Base-by-base conservation (phyloP, 2,113 vertebrate species). In the Chaetodon auriga region DNA sequence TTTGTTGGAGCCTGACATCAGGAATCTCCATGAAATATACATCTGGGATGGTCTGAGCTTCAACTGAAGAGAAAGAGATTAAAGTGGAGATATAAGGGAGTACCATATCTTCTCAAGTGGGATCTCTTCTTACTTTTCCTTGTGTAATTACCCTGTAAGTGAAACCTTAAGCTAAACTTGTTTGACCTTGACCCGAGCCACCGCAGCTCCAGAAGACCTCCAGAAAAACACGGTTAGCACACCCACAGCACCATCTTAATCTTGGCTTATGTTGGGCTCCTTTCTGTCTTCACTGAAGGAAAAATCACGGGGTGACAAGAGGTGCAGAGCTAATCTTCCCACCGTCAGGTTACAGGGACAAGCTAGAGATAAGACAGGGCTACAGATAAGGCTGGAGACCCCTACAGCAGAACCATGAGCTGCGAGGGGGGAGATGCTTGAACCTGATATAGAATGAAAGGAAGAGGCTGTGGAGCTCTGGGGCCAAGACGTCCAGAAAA, bases 261-360 rank as follows among this genome's bases (percentile, higher is more conserved):
- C 85, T 80, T 55, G 69, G 68, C 54, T 87, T 86, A 80, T 68
- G 78, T 73, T 53, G 68, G 78, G 54, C 82, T 73, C 41, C 61
- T 91, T 92, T 91, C 78, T 85, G 61, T 89, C 83, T 82, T 84
- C 53, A 71, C 35, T 63, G 61, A 87, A 80, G 68, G 80, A 79
- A 90, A 93, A 93, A 90, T 84, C 77, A 49, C 78, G 69, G 79
- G 62, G 75, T 86, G 89, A 91, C 88, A 90, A 88, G 74, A 87
- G 83, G 71, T 80, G 45, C 69, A 80, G 60, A 81, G 91, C 86
- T 94, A 93, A 95, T 94, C 93, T 93, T 89, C 68, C 81, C 53
- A 21, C 82, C 89, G 92, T 93, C 84, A 87, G 91, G 87, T 85
- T 93, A 84, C 87, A 90, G 90, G 90, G 89, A 93, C 89, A 92